These are phyloP conservation scores for Emesis russula DNA, from an alignment of 2,888 invertebrate species.

Conservation along the genomic window DNA sequence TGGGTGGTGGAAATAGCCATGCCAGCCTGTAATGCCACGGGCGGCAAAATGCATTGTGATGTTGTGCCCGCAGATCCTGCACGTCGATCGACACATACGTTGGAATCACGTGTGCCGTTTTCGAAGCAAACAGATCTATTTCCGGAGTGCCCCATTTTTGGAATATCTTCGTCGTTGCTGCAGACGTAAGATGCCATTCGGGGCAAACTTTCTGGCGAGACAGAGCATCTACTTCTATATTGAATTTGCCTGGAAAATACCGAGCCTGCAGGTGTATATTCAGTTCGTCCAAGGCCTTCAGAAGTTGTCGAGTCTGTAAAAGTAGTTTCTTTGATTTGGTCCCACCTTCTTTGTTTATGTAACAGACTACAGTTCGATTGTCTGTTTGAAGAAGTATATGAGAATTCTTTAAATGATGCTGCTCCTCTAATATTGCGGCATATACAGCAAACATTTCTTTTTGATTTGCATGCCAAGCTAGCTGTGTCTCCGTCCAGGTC, in stretches of 20 bases:
- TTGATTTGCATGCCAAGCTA: constrained; percentile 20
- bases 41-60: constrained; percentile 57
- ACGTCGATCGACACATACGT: constrained; percentile 43
- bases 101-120: constrained; percentile 39
- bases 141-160: constrained; percentile 65
- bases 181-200: constrained; percentile 74
- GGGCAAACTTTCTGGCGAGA: constrained; percentile 66
- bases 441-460: constrained; percentile 39
- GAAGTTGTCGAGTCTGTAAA: constrained; percentile 30
- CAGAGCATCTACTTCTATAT: constrained; percentile 87
- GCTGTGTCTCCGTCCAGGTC: constrained; percentile 20
- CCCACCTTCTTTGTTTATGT: constrained; percentile 85
- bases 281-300: constrained; percentile 33
- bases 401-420: constrained; percentile 40
- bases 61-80: constrained; percentile 31
- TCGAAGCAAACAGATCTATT: constrained; percentile 74
- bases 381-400: constrained; percentile 64
- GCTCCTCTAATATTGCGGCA: constrained; percentile 19
- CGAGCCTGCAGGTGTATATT: constrained; percentile 9
- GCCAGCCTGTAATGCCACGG: too few species aligned
- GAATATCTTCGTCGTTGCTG: constrained; percentile 59
- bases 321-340: constrained; percentile 67
- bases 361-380: constrained; percentile 71
- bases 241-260: constrained; percentile 86
- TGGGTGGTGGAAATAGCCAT: constrained; percentile 71